A percentile compares a stretch with the other conserved stretches of the same genome.
These are phyloP conservation scores for Athene noctua DNA, from an alignment of 2,113 vertebrate species.

Conservation along the genomic window DNA sequence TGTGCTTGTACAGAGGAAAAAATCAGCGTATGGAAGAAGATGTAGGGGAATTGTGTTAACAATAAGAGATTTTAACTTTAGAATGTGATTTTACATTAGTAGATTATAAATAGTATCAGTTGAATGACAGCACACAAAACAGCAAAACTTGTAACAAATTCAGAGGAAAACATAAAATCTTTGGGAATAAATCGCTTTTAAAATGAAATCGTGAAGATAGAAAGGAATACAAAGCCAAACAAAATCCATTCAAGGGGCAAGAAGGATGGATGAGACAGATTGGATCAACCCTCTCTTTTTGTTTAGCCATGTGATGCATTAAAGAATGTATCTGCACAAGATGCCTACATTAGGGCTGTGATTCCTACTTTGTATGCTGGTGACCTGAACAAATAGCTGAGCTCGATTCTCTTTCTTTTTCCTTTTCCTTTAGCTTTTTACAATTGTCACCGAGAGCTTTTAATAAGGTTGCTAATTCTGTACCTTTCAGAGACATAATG, in stretches of 20 bases:
- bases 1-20: not conserved
- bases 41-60: not conserved
- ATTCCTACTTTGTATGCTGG: not conserved
- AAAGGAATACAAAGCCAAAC: not conserved
- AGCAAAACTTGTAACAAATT: not conserved
- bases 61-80: not conserved
- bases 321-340: not conserved
- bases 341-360: not conserved
- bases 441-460: not conserved
- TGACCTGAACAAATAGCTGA: constrained; percentile 38
- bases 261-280: not conserved
- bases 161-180: not conserved
- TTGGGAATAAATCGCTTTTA: not conserved
- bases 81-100: not conserved
- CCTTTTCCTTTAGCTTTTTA: constrained; percentile 10
- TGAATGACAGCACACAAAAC: not conserved
- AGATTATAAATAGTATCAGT: not conserved
- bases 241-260: not conserved
- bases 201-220: not conserved
- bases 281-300: not conserved
- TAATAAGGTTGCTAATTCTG: not conserved
- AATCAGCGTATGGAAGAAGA: not conserved
- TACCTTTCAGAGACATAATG: not conserved
- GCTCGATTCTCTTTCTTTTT: not conserved
- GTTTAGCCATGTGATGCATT: not conserved